These are phyloP conservation scores for Glyphotaelius pellucidus DNA, from an alignment of 2,888 invertebrate species.

Conservation along the genomic window DNA sequence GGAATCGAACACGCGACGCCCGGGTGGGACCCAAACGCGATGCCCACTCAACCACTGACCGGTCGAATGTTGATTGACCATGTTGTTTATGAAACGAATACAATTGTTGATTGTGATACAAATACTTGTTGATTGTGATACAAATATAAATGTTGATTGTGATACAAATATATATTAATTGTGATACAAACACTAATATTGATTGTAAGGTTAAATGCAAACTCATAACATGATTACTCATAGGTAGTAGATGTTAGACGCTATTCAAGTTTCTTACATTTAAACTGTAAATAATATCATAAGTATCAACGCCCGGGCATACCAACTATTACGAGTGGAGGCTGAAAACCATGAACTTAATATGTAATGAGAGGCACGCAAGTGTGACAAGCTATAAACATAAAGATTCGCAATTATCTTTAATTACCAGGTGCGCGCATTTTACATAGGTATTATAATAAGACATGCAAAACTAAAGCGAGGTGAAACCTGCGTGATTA, in stretches of 20 bases:
- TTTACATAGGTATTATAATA: neutral
- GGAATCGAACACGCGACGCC: too few species aligned
- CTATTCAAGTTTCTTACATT: neutral
- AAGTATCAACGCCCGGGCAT: neutral
- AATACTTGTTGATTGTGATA: too few species aligned
- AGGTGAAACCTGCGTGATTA: neutral
- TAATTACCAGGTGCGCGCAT: neutral
- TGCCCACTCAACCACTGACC: too few species aligned
- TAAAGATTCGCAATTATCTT: neutral
- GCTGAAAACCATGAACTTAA: neutral
- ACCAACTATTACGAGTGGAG: neutral
- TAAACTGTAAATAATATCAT: neutral
- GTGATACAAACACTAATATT: neutral
- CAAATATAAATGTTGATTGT: too few species aligned
- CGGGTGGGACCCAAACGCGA: too few species aligned
- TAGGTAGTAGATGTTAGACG: neutral
- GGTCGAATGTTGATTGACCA: too few species aligned
- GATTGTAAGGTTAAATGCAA: neutral
- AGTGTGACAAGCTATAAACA: neutral
- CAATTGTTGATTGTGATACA: too few species aligned
- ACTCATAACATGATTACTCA: neutral
- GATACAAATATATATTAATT: too few species aligned
- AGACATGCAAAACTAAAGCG: neutral
- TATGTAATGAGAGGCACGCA: neutral
- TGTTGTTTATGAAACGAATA: too few species aligned